Evolutionary conservation across 2,797 vertebrate species (phyloP).

Genomic region (Halcyon badia): DNA sequence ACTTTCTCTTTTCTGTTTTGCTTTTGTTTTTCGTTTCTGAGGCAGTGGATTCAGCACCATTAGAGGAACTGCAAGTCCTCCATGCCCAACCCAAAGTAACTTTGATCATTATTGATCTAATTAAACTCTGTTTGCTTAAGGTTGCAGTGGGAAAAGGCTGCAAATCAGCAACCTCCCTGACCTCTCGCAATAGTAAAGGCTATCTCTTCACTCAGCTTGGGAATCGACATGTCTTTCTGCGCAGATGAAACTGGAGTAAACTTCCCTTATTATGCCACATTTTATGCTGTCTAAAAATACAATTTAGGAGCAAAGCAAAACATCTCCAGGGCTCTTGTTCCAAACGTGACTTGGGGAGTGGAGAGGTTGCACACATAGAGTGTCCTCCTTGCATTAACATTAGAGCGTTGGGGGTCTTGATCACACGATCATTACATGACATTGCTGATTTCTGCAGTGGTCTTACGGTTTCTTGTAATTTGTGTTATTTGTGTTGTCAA

Average conservation of each 20-base stretch:
- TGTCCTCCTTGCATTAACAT: neutral
- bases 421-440: neutral
- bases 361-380: neutral
- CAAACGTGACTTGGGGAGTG: neutral
- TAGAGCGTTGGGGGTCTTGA: neutral
- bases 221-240: neutral
- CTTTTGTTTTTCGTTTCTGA: conserved; percentile 19
- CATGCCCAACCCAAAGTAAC: neutral
- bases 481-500: neutral
- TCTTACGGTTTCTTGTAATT: neutral
- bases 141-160: neutral
- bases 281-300: conserved; percentile 27
- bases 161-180: neutral
- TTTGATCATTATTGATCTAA: conserved; percentile 41
- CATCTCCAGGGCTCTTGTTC: neutral
- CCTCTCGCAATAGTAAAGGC: neutral
- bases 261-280: neutral
- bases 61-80: neutral
- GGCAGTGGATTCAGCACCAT: neutral
- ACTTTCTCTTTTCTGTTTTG: conserved; percentile 16
- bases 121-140: conserved; percentile 33
- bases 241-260: neutral
- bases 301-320: conserved; percentile 7
- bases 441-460: neutral
- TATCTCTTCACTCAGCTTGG: neutral